Evolutionary conservation across 1,140 invertebrate genomes (phyloP).

Genomic region (Brachionus paranguensis): DNA sequence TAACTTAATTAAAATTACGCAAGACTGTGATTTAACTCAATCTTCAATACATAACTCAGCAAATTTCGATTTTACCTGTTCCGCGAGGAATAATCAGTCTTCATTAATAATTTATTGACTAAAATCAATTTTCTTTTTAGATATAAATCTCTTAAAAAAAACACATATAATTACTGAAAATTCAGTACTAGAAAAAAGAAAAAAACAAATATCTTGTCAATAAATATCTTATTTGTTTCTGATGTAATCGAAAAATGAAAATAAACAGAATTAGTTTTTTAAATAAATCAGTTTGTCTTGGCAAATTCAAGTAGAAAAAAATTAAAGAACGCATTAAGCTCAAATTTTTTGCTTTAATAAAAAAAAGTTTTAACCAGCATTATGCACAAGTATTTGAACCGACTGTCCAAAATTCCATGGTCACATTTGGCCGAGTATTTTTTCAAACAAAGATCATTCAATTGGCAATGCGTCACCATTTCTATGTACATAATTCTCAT

Average conservation of each 20-base stretch:
- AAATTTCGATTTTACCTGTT: not conserved
- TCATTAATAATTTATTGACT: not conserved
- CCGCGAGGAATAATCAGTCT: not conserved
- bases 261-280: slow-evolving; percentile 36
- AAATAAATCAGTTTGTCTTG: slow-evolving; percentile 30
- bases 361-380: not conserved
- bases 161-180: not conserved
- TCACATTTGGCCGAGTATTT: not conserved
- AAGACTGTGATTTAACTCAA: no score
- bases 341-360: not conserved
- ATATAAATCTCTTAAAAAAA: not conserved
- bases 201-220: slow-evolving; percentile 32
- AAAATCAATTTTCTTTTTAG: not conserved
- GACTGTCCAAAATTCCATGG: not conserved
- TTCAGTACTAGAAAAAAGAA: not conserved
- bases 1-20: not conserved
- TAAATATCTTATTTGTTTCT: slow-evolving; percentile 4
- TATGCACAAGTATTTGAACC: not conserved
- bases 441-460: not conserved
- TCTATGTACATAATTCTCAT: not conserved
- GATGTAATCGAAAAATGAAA: slow-evolving; percentile 32
- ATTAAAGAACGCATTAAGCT: not conserved
- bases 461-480: not conserved
- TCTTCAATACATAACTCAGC: no score
- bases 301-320: slow-evolving; percentile 10